phyloP scores from a whole-genome alignment of 2,113 vertebrate species.

The Microcebus griseorufus region DNA sequence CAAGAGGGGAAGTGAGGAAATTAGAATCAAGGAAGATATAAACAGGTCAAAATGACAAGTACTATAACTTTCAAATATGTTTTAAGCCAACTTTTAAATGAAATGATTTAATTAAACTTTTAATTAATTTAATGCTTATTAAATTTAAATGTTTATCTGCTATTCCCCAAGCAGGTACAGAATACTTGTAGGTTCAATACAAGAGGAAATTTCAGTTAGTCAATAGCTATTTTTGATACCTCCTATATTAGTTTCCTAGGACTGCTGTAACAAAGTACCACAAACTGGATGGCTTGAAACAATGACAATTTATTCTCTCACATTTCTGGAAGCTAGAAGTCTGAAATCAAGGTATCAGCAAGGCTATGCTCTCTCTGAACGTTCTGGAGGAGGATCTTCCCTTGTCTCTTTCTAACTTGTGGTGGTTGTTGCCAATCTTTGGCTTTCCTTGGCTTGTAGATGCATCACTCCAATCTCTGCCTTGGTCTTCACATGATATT shows the following conservation, averaged over 20 bases:
- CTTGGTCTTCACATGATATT: background rate
- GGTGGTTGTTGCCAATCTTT: background rate
- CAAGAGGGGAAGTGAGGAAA: background rate
- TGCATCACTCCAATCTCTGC: background rate
- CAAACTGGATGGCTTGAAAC: background rate
- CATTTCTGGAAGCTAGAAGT: background rate
- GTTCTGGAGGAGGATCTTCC: background rate
- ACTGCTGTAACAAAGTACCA: background rate
- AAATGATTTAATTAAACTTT: constrained; percentile 4
- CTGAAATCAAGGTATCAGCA: constrained; percentile 9
- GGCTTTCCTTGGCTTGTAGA: background rate
- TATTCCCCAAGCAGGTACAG: background rate
- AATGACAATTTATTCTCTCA: background rate
- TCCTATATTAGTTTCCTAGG: background rate
- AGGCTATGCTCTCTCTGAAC: background rate
- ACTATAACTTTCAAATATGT: background rate
- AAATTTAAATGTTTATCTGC: constrained; percentile 12
- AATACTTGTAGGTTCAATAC: background rate
- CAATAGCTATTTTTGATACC: background rate
- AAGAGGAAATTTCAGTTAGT: constrained; percentile 9
- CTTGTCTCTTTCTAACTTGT: constrained; percentile 5
- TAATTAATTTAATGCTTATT: background rate
- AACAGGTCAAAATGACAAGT: constrained; percentile 15
- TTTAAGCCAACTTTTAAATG: background rate
- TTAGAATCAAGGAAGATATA: background rate